Evolutionary conservation across 2,888 invertebrate species (phyloP), one percentile per base, ranked within the genome.

Genomic region (Drosophila austrosaltans): DNA sequence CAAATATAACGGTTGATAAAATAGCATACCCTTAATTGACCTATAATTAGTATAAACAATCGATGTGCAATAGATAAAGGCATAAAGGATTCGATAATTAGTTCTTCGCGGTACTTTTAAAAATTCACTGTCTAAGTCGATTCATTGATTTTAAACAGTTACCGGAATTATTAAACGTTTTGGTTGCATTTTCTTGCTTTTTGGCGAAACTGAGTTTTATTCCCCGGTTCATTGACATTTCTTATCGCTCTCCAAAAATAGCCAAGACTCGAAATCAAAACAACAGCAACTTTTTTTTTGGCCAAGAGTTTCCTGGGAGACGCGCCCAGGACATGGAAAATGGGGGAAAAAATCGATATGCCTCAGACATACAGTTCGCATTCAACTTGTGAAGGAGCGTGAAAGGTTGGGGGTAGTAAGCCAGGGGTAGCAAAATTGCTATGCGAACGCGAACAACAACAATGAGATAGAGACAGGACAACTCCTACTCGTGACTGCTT

Each of bases 401-500:
- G 62, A 40, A 62, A 42, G 59, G 70, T 25, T 36, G 32, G 42
- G 39, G 63, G 63, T 69, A 60, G 68, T 25, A 72, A 71, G 82
- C 75, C 82, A 85, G 86, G 89, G 86, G 89, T 89, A 89, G 86
- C 83, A 86, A 86, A 87, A 83, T 80, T 78, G 75, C 79, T 72
- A 44, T 54, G 56, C 66, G 63, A 81, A 76, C 68, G 16, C 42
- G 54, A 30, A 57, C 73, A 78, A 56, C 66, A 66, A 73, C 77
- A 75, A 63, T 60, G 58, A 64, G 67, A 63, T 44, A 69, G 59
- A 58, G 40, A 39, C 58, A 58, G 58, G 66, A 64, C 62, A 69
- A 67, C 66, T 68, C 76, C 78, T 78, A 75, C 70, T 69, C 78
- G 73, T 66, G 57, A 58, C 40, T 58, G 65, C 56, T 57, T 57